These are phyloP conservation scores for Rhogogaster chlorosoma DNA, from an alignment of 2,888 invertebrate species.

Conservation along the genomic window DNA sequence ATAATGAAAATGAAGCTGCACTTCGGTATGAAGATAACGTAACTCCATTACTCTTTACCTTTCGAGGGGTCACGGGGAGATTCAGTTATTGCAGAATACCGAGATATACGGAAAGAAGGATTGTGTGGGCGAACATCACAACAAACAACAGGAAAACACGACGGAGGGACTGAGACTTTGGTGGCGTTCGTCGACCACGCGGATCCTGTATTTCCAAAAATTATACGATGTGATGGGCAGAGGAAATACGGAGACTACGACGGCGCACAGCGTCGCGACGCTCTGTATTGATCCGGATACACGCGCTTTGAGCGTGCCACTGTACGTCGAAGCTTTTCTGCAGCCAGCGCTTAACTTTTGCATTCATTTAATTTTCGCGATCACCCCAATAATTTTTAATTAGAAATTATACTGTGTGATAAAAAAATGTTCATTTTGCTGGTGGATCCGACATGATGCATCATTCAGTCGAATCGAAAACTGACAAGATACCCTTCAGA, in stretches of 20 bases:
- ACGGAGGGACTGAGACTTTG: neutral
- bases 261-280: conserved; percentile 42
- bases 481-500: too few relatives aligned
- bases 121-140: conserved; percentile 35
- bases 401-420: neutral
- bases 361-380: neutral
- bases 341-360: neutral
- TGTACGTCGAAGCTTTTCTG: neutral
- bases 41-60: conserved; percentile 7
- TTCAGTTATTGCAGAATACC: conserved; percentile 12
- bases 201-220: conserved; percentile 4
- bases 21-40: neutral
- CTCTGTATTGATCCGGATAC: conserved; percentile 30
- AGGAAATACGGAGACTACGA: neutral
- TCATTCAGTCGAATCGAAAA: too few relatives aligned
- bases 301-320: neutral
- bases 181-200: conserved; percentile 32
- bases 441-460: neutral
- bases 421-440: neutral
- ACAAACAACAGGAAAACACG: neutral
- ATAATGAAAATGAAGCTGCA: neutral
- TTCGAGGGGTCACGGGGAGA: neutral
- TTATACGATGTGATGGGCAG: neutral
- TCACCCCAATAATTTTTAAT: neutral
- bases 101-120: neutral